Evolutionary conservation across 2,888 invertebrate genomes (phyloP).

Genomic region (Cataglyphis albicans): DNA sequence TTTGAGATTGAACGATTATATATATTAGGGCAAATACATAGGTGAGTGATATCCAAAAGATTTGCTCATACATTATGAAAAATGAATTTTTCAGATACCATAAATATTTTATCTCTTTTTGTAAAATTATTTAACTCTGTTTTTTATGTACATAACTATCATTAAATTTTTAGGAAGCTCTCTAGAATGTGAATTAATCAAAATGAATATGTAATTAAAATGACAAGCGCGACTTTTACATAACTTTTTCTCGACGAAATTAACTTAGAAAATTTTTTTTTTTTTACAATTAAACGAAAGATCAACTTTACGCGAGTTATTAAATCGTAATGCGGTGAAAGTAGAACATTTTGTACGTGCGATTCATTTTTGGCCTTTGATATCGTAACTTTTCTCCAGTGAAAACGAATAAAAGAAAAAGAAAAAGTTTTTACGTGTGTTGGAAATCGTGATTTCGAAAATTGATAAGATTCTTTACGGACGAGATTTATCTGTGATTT

Average conservation of each 20-base stretch:
- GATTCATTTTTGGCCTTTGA: not conserved
- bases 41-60: not conserved
- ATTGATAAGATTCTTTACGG: not conserved
- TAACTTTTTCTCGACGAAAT: not conserved
- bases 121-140: not conserved
- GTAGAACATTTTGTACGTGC: not conserved
- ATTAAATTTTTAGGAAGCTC: not conserved
- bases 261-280: not conserved
- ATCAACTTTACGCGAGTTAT: not conserved
- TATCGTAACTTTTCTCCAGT: not conserved
- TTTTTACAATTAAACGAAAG: not conserved
- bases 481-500: not conserved
- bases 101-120: slow-evolving; percentile 1
- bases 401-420: not conserved
- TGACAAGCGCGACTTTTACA: not conserved
- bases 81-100: not conserved
- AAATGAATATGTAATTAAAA: not conserved
- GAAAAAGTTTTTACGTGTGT: not conserved
- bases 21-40: not conserved
- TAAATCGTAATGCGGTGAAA: not conserved
- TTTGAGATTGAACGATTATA: slow-evolving; percentile 5
- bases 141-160: not conserved
- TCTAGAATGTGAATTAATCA: not conserved
- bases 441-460: not conserved
- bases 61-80: not conserved